A percentile compares a stretch with the other conserved stretches of the same genome.
phyloP scores from a whole-genome alignment of 2,888 invertebrate species.

The Petrolisthes cinctipes region DNA sequence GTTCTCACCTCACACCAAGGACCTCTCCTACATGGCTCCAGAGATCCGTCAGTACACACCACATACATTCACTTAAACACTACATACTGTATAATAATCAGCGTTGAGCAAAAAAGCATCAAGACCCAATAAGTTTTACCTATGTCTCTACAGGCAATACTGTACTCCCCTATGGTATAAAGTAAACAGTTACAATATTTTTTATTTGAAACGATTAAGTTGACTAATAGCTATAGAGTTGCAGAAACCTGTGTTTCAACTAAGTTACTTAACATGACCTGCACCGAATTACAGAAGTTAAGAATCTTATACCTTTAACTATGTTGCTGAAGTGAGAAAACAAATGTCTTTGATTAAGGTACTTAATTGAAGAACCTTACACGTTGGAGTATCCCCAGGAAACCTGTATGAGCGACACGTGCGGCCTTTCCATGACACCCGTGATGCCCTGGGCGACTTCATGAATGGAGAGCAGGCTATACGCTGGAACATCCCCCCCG shows the following conservation, averaged over 20 bases:
- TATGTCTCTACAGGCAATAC: too few species aligned
- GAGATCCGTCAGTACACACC: slow-evolving; percentile 50
- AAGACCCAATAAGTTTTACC: too few species aligned
- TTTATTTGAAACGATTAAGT: too few species aligned
- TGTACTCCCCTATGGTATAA: too few species aligned
- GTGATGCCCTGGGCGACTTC: slow-evolving; percentile 58
- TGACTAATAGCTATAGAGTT: too few species aligned
- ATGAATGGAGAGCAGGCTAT: slow-evolving; percentile 65
- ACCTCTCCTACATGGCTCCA: slow-evolving; percentile 58
- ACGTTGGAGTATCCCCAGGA: slow-evolving; percentile 34
- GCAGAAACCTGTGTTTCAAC: background rate
- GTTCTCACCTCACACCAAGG: background rate
- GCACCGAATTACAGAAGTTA: background rate
- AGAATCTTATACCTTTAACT: background rate
- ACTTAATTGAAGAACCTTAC: background rate
- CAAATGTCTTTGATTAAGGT: background rate
- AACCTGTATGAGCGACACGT: slow-evolving; percentile 63
- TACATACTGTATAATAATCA: too few species aligned
- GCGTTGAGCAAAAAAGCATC: too few species aligned
- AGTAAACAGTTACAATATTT: too few species aligned
- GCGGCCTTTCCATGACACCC: slow-evolving; percentile 2
- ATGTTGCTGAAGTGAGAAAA: background rate
- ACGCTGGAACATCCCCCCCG: slow-evolving; percentile 60
- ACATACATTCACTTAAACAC: too few species aligned
- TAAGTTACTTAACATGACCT: background rate